Conservation (phyloP, 2,888 invertebrate genomes). For the Tryphoninae sp. region DNA sequence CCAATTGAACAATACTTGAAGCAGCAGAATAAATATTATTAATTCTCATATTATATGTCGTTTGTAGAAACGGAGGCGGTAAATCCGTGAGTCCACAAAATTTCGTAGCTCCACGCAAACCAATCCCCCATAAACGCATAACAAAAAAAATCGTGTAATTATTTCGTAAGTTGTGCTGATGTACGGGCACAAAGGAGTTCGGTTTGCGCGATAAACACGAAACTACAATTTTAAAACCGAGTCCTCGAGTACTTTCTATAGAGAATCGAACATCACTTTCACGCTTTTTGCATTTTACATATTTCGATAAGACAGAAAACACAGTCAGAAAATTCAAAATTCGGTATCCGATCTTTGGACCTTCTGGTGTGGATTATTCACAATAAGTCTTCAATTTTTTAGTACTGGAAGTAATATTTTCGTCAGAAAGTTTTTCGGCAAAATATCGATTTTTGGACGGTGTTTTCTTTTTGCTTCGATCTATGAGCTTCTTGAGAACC, state of each 20-base stretch:
- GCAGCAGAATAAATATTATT: conserved; percentile 19
- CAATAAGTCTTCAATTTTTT: not conserved
- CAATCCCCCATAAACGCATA: conserved; percentile 29
- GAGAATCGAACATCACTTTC: too few species aligned
- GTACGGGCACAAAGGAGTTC: conserved; percentile 1
- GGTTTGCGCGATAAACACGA: not conserved
- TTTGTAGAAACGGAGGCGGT: conserved; percentile 22
- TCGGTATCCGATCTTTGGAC: conserved; percentile 3
- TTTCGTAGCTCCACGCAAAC: conserved; percentile 17
- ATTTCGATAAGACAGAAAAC: conserved; percentile 5
- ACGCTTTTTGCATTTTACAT: too few species aligned
- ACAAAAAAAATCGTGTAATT: not conserved
- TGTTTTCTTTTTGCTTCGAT: conserved; percentile 1
- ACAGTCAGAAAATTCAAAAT: conserved; percentile 11
- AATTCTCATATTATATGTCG: conserved; percentile 35
- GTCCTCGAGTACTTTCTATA: too few species aligned
- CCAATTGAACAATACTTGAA: conserved; percentile 2
- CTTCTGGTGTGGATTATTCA: not conserved
- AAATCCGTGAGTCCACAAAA: conserved; percentile 50
- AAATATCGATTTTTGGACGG: conserved; percentile 8
- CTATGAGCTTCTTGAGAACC: conserved; percentile 10
- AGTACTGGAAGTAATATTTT: conserved; percentile 4
- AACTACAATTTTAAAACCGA: too few species aligned
- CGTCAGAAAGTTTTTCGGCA: conserved; percentile 16
- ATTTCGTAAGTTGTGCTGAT: not conserved